Conservation (phyloP, 1,140 invertebrate species). For the Plectus sambesii region DNA sequence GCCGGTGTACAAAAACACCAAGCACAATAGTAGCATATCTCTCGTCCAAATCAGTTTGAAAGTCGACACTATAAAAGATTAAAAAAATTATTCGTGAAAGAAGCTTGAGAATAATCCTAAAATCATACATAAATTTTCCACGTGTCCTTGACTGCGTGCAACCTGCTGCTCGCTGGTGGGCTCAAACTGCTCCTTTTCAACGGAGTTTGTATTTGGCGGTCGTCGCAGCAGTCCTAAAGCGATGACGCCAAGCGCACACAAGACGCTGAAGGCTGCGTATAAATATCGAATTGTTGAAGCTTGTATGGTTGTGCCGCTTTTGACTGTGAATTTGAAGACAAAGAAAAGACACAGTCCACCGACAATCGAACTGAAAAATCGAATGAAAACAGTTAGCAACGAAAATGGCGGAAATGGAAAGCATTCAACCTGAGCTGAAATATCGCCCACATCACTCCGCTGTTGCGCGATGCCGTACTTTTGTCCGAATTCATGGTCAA, state of each 20-base stretch:
- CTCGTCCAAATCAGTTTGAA: slow-evolving; percentile 11
- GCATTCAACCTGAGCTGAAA: slow-evolving; percentile 24
- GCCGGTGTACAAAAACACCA: slow-evolving; percentile 34
- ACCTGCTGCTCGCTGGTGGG: neutral
- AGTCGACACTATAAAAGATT: slow-evolving; percentile 2
- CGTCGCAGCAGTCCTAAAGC: slow-evolving; percentile 10
- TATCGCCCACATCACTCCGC: slow-evolving; percentile 32
- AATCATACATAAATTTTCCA: neutral
- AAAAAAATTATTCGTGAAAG: slow-evolving; percentile 8
- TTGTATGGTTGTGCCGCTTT: slow-evolving; percentile 1
- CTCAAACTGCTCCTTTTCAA: neutral
- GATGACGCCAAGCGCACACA: slow-evolving; percentile 16
- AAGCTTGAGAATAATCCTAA: neutral
- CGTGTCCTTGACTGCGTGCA: neutral
- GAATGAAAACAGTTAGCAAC: slow-evolving; percentile 1
- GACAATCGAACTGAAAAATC: slow-evolving; percentile 12
- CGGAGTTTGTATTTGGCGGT: slow-evolving; percentile 3
- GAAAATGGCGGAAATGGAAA: neutral
- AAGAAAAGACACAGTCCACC: slow-evolving; percentile 25
- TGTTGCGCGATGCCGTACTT: slow-evolving; percentile 21
- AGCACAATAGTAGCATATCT: slow-evolving; percentile 24
- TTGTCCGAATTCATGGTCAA: slow-evolving; percentile 29
- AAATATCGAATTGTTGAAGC: slow-evolving; percentile 17
- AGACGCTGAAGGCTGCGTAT: slow-evolving; percentile 17
- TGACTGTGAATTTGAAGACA: no score